phyloP scores from a whole-genome alignment of 2,797 vertebrate species.

The Chaenodraco wilsoni region DNA sequence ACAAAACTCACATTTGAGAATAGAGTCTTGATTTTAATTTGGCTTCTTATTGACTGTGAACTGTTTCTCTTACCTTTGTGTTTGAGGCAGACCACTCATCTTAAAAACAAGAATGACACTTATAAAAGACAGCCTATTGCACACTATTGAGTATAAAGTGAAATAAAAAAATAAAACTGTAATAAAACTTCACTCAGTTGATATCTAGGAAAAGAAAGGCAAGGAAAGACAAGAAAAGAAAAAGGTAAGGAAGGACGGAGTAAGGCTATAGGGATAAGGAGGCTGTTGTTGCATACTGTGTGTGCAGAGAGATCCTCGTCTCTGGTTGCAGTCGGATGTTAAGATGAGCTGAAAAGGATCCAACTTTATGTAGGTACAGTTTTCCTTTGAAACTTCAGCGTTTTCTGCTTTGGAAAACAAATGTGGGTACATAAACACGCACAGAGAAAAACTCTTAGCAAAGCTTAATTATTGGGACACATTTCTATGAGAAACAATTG shows the following conservation, averaged over 20 bases:
- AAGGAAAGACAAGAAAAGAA: background rate
- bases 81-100: constrained; percentile 28
- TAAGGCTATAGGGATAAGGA: background rate
- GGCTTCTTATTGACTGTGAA: constrained; percentile 7
- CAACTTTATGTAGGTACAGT: constrained; percentile 74
- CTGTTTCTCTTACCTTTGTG: constrained; percentile 54
- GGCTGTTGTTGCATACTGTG: constrained; percentile 62
- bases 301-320: constrained; percentile 76
- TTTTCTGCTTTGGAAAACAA: constrained; percentile 36
- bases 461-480: background rate
- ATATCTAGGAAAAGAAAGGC: background rate
- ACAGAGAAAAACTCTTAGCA: constrained; percentile 4
- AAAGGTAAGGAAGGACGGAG: background rate
- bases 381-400: background rate
- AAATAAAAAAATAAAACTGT: background rate
- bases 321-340: constrained; percentile 68
- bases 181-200: background rate
- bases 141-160: background rate
- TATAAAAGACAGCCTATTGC: constrained; percentile 13
- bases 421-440: background rate
- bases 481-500: background rate
- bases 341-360: constrained; percentile 66
- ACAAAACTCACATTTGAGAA: constrained; percentile 6
- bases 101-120: constrained; percentile 58
- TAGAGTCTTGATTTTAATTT: background rate